phyloP scores from a whole-genome alignment of 2,113 vertebrate genomes.

The Plestiodon gilberti region DNA sequence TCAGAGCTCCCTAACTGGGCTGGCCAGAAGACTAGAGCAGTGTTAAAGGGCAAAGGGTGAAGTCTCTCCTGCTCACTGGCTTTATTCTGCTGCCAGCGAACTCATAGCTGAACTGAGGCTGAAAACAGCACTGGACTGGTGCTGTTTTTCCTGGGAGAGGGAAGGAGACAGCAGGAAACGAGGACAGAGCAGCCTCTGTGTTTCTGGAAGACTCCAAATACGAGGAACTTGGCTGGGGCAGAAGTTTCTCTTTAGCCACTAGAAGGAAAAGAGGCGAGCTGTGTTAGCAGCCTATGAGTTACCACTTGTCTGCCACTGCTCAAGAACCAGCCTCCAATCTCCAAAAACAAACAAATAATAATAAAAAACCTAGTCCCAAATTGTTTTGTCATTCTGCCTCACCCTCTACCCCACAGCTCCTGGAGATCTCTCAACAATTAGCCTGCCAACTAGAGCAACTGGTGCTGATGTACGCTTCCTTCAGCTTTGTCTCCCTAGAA shows the following conservation, averaged over 20 bases:
- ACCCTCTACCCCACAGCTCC: conserved; percentile 67
- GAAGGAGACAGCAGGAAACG: neutral
- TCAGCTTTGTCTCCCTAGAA: conserved; percentile 76
- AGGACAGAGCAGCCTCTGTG: neutral
- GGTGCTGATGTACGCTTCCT: conserved; percentile 76
- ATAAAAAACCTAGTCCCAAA: neutral
- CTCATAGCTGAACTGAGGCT: neutral
- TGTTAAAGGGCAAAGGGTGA: neutral
- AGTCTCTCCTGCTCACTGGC: neutral
- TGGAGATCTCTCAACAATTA: conserved; percentile 85
- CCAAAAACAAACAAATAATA: neutral
- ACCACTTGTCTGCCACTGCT: neutral
- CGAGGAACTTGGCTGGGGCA: neutral
- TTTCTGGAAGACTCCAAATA: neutral
- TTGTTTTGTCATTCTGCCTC: neutral
- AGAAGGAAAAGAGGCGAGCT: neutral
- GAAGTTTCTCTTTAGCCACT: neutral
- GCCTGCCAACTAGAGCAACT: conserved; percentile 81
- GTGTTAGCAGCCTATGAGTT: neutral
- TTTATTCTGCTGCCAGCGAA: neutral
- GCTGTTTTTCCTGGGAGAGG: neutral
- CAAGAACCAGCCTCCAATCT: neutral
- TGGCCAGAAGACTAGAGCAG: neutral
- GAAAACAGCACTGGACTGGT: neutral
- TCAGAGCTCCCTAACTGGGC: neutral